Percentiles rank a stretch among this genome's conserved stretches.
phyloP scores from a whole-genome alignment of 2,797 vertebrate species.

The Galaxias olidus region DNA sequence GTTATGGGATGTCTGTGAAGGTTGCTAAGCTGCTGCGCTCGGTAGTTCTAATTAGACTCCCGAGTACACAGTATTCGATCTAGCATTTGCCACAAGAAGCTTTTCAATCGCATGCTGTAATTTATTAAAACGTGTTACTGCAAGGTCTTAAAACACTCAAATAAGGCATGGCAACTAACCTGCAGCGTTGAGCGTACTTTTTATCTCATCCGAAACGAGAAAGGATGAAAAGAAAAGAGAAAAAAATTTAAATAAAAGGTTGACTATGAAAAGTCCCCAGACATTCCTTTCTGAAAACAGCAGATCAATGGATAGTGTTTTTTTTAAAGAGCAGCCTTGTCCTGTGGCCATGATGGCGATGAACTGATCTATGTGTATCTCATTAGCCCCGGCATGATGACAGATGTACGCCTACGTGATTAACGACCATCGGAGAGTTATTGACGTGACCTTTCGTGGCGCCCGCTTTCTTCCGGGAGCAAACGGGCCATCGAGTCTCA shows the following conservation, averaged over 20 bases:
- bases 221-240: background rate
- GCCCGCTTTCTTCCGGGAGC: constrained; percentile 39
- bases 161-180: no score
- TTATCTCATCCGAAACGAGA: background rate
- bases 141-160: no score
- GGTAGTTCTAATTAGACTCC: no score
- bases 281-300: background rate
- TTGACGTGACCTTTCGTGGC: constrained; percentile 77
- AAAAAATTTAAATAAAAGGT: background rate
- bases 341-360: constrained; percentile 52
- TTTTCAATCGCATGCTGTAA: no score
- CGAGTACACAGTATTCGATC: no score
- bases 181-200: background rate
- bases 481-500: constrained; percentile 47
- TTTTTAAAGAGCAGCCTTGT: constrained; percentile 49
- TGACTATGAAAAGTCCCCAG: background rate
- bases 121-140: no score
- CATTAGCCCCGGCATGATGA: constrained; percentile 72
- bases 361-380: constrained; percentile 73
- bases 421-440: constrained; percentile 70
- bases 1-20: no score
- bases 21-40: no score
- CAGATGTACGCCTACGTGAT: constrained; percentile 68
- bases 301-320: constrained; percentile 55
- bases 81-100: no score